These are phyloP conservation scores for Trissolcus japonicus DNA, from an alignment of 2,888 invertebrate species.

Conservation along the genomic window DNA sequence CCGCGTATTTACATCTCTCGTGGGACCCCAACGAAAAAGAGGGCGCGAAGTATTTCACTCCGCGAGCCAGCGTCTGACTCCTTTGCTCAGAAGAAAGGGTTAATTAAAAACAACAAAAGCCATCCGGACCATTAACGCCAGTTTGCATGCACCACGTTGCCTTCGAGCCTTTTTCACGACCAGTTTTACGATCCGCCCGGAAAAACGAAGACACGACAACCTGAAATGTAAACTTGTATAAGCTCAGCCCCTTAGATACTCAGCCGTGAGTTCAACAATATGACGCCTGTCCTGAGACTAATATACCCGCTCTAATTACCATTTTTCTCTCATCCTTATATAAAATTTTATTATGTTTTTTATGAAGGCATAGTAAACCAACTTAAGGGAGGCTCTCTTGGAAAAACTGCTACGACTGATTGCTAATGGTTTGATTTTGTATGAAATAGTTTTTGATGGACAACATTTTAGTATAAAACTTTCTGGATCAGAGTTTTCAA, in stretches of 20 bases:
- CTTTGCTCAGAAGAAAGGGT: constrained; percentile 75
- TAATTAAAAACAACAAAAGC: constrained; percentile 77
- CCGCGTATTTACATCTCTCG: constrained; percentile 75
- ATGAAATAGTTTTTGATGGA: background rate
- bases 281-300: constrained; percentile 40
- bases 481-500: too few species aligned
- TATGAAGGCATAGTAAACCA: constrained; percentile 2
- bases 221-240: constrained; percentile 13
- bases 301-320: constrained; percentile 35
- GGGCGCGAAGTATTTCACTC: constrained; percentile 48
- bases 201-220: constrained; percentile 34
- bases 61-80: constrained; percentile 55
- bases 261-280: constrained; percentile 29
- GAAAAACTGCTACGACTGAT: background rate
- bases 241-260: constrained; percentile 34
- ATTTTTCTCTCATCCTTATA: constrained; percentile 26
- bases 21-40: constrained; percentile 62
- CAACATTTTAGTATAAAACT: too few species aligned
- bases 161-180: constrained; percentile 67
- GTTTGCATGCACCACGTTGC: constrained; percentile 75
- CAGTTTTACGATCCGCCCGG: constrained; percentile 63
- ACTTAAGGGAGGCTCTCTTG: background rate
- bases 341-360: constrained; percentile 31
- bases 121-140: constrained; percentile 75
- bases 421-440: constrained; percentile 7